phyloP scores from a whole-genome alignment of 2,113 vertebrate species.

The Rhipidura dahli region DNA sequence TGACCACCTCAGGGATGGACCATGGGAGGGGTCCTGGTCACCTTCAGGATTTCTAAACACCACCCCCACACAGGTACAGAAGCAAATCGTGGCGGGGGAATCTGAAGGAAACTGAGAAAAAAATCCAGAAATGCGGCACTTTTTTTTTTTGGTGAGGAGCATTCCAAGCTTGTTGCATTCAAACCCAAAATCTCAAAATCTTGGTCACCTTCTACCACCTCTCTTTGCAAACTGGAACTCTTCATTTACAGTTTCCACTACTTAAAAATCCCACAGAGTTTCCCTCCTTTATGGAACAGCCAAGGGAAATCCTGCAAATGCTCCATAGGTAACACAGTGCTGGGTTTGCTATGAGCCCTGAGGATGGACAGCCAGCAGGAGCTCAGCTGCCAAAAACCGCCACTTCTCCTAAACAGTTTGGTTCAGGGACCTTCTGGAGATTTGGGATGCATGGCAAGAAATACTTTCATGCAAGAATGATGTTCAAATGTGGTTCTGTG shows the following conservation, averaged over 20 bases:
- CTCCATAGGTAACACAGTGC: accelerated
- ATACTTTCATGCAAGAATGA: background rate
- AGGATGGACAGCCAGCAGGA: background rate
- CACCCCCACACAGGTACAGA: background rate
- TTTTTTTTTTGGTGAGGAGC: background rate
- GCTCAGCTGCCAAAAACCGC: accelerated
- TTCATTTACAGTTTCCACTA: background rate
- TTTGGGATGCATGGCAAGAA: background rate
- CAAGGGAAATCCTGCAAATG: background rate
- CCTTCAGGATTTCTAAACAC: background rate
- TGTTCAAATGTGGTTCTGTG: background rate
- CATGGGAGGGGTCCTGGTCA: background rate
- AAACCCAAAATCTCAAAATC: background rate
- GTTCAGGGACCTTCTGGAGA: background rate
- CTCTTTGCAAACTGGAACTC: background rate
- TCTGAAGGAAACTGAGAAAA: background rate
- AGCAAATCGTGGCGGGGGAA: background rate
- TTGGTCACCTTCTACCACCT: background rate
- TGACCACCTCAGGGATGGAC: accelerated
- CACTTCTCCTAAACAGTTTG: background rate
- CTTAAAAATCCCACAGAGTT: background rate
- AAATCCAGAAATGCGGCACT: background rate
- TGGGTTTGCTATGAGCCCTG: background rate
- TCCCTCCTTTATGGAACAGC: background rate
- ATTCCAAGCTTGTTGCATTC: accelerated